These are phyloP conservation scores for Coranthus polyacanthus DNA, from an alignment of 2,797 vertebrate genomes.

Conservation along the genomic window DNA sequence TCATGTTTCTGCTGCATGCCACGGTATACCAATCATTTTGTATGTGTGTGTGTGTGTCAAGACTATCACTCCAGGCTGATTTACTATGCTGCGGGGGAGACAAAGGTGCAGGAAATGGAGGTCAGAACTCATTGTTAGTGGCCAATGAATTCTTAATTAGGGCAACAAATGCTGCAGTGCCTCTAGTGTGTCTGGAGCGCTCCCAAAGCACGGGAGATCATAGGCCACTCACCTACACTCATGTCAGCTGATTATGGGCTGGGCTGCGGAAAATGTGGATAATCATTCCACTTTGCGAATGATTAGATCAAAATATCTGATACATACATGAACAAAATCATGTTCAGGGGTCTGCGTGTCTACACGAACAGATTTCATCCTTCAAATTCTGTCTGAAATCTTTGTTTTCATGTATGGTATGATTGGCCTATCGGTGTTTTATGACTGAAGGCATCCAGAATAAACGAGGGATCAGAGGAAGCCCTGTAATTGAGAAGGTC, in stretches of 20 bases:
- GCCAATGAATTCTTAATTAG: constrained; percentile 87
- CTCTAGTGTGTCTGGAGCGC: constrained; percentile 65
- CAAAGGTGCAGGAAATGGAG: constrained; percentile 78
- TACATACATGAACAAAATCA: too few species aligned
- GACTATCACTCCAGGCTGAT: constrained; percentile 65
- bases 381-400: constrained; percentile 5
- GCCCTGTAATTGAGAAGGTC: constrained; percentile 28
- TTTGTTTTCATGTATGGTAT: neutral
- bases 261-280: constrained; percentile 50
- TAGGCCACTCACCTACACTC: constrained; percentile 61
- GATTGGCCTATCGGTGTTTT: constrained; percentile 16
- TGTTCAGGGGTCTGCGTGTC: neutral
- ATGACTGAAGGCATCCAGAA: constrained; percentile 16
- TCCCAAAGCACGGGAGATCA: constrained; percentile 64
- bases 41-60: constrained; percentile 40
- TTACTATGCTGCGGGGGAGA: constrained; percentile 62
- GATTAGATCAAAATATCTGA: too few species aligned
- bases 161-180: constrained; percentile 82
- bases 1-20: constrained; percentile 50
- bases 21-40: constrained; percentile 38
- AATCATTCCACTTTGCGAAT: constrained; percentile 24
- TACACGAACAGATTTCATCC: constrained; percentile 23
- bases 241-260: constrained; percentile 51
- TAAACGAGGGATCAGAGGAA: constrained; percentile 17
- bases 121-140: constrained; percentile 83